A percentile compares a stretch with the other conserved stretches of the same genome.
These are phyloP conservation scores for Acanthaster planci DNA, from an alignment of 35 echinoderm and acorn worm species.

Conservation along the genomic window DNA sequence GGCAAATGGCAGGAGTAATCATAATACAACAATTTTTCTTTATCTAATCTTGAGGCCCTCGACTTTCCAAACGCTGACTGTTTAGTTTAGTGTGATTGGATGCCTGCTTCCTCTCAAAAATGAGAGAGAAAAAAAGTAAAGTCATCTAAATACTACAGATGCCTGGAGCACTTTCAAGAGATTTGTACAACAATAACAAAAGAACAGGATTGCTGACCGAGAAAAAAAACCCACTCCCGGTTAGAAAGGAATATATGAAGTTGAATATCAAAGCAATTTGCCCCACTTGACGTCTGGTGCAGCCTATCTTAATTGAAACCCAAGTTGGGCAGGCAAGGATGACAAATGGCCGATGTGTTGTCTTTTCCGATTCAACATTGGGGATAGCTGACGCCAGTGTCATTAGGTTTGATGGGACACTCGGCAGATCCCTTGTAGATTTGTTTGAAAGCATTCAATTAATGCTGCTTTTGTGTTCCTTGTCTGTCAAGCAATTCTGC, in stretches of 20 bases:
- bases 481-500: not conserved
- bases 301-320: constrained; percentile 29
- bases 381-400: constrained; percentile 24
- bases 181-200: constrained; percentile 29
- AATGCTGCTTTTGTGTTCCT: constrained; percentile 16
- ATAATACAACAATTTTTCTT: not conserved
- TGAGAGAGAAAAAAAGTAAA: too few species aligned
- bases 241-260: constrained; percentile 11
- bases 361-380: constrained; percentile 21
- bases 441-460: constrained; percentile 34
- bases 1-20: too few species aligned
- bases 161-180: constrained; percentile 17
- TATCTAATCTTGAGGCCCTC: constrained; percentile 12
- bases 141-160: not conserved
- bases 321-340: constrained; percentile 31
- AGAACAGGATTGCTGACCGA: not conserved
- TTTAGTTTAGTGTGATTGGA: constrained; percentile 14
- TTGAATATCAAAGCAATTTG: constrained; percentile 32
- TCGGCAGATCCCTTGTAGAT: constrained; percentile 7
- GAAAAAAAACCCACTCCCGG: not conserved
- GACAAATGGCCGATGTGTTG: constrained; percentile 18
- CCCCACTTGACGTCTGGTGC: not conserved
- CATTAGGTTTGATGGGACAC: constrained; percentile 24
- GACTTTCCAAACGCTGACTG: not conserved
- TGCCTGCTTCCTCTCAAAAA: constrained; percentile 1